A percentile compares a stretch with the other conserved stretches of the same genome.
These are phyloP conservation scores for Oncorhynchus gorbuscha DNA, from an alignment of 2,113 vertebrate species.

Conservation along the genomic window DNA sequence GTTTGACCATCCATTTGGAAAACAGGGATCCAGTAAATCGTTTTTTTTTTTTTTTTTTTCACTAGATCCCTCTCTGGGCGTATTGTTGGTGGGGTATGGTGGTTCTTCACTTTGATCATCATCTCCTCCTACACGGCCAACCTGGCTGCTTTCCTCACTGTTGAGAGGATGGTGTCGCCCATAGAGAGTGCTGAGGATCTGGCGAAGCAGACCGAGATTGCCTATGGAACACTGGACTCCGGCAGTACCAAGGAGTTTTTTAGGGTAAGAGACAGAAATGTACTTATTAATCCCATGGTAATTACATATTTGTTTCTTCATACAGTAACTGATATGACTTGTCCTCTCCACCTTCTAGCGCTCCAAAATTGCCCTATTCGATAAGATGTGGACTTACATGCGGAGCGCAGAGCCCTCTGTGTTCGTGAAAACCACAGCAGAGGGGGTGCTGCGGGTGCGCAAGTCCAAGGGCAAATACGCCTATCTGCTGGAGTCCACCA, in stretches of 20 bases:
- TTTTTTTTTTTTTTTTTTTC: constrained; percentile 68
- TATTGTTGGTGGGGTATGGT: constrained; percentile 99
- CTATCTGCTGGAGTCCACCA: constrained; percentile 98
- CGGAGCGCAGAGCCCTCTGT: constrained; percentile 96
- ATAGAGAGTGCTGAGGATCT: constrained; percentile 98
- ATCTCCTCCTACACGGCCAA: constrained; percentile 99
- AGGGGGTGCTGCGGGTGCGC: constrained; percentile 93
- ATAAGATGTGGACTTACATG: constrained; percentile 99
- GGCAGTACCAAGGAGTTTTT: constrained; percentile 99
- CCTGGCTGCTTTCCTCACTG: constrained; percentile 98
- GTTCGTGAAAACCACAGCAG: constrained; percentile 98
- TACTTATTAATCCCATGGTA: background rate
- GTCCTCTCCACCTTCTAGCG: constrained; percentile 76
- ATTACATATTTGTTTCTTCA: background rate
- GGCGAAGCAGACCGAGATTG: constrained; percentile 97
- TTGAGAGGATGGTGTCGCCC: constrained; percentile 98
- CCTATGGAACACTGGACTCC: constrained; percentile 97
- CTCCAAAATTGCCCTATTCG: constrained; percentile 99
- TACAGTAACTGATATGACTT: background rate
- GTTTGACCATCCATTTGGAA: background rate
- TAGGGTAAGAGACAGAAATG: constrained; percentile 80
- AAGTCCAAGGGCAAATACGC: constrained; percentile 99
- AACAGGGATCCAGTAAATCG: too few species aligned
- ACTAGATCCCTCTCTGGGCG: constrained; percentile 96
- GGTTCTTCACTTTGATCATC: constrained; percentile 99